Percentiles rank a stretch among this genome's conserved stretches.
phyloP scores from a whole-genome alignment of 2,797 vertebrate species.

The Gouania willdenowi region DNA sequence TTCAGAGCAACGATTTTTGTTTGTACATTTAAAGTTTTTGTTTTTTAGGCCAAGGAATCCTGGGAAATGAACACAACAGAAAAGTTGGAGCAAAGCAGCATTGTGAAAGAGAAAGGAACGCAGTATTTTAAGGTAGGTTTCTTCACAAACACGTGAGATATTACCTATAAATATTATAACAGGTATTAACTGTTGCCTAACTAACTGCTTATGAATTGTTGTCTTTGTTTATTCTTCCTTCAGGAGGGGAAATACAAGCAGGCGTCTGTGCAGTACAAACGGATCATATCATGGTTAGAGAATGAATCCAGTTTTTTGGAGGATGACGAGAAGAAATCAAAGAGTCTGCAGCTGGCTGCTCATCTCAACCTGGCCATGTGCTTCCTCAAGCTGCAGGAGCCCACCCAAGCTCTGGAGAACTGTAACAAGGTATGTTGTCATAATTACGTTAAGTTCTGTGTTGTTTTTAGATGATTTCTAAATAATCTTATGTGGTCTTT shows the following conservation, averaged over 20 bases:
- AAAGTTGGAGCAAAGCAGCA: conserved; percentile 89
- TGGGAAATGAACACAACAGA: conserved; percentile 93
- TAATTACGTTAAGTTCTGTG: too few species aligned
- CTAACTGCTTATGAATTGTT: too few species aligned
- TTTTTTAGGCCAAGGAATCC: conserved; percentile 90
- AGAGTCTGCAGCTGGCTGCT: conserved; percentile 85
- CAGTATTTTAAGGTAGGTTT: conserved; percentile 89
- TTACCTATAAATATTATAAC: too few species aligned
- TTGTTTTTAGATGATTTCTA: too few species aligned
- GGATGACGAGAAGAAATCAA: conserved; percentile 80
- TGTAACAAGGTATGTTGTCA: conserved; percentile 91
- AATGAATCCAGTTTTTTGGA: conserved; percentile 81
- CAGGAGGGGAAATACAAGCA: conserved; percentile 92
- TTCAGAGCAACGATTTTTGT: too few species aligned
- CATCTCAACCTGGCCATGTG: conserved; percentile 96
- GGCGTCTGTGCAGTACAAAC: conserved; percentile 90
- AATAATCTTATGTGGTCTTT: background rate
- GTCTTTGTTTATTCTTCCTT: too few species aligned
- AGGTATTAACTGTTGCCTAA: too few species aligned
- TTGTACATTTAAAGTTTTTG: background rate
- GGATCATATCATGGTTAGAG: conserved; percentile 93
- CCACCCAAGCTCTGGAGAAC: conserved; percentile 81
- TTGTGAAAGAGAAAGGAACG: conserved; percentile 94
- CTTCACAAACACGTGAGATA: too few species aligned
- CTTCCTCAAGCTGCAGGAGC: conserved; percentile 89